Evolutionary conservation across 2,888 invertebrate genomes (phyloP).

Genomic region (Leptarthrus brevirostris): DNA sequence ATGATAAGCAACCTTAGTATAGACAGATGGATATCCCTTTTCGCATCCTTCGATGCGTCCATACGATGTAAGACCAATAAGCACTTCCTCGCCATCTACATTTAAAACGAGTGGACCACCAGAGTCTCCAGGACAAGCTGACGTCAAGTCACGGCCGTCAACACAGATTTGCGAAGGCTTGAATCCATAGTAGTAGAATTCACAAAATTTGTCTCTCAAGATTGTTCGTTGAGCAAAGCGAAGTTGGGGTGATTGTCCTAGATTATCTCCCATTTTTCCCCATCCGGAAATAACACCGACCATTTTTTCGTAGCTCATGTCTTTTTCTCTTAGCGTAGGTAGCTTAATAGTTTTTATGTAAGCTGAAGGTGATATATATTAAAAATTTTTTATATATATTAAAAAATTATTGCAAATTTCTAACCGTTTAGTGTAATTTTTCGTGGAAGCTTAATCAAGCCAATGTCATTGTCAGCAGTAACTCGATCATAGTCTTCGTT

Average conservation of each 20-base stretch:
- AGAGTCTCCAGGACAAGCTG: slow-evolving; percentile 29
- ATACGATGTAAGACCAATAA: slow-evolving; percentile 25
- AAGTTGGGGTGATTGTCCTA: background rate
- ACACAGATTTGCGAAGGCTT: slow-evolving; percentile 6
- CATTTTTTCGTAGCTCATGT: background rate
- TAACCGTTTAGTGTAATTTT: slow-evolving; percentile 7
- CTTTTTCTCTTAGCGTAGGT: background rate
- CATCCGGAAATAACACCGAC: slow-evolving; percentile 24
- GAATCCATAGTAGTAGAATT: slow-evolving; percentile 11
- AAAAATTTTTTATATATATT: background rate
- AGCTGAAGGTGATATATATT: background rate
- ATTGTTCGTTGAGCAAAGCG: slow-evolving; percentile 9
- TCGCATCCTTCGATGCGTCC: slow-evolving; percentile 21
- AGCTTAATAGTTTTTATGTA: slow-evolving; percentile 4
- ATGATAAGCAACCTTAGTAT: slow-evolving; percentile 2
- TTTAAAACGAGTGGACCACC: slow-evolving; percentile 18
- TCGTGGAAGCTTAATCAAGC: slow-evolving; percentile 58
- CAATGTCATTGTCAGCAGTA: slow-evolving; percentile 60
- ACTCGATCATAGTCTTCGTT: slow-evolving; percentile 55
- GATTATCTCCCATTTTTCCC: slow-evolving; percentile 16
- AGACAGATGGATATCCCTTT: slow-evolving; percentile 21
- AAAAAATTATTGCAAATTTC: background rate
- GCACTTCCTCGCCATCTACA: background rate
- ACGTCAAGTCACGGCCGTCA: background rate
- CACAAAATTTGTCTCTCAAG: slow-evolving; percentile 5